Conservation (phyloP, 2,888 invertebrate species). For the Dasypolia templi region DNA sequence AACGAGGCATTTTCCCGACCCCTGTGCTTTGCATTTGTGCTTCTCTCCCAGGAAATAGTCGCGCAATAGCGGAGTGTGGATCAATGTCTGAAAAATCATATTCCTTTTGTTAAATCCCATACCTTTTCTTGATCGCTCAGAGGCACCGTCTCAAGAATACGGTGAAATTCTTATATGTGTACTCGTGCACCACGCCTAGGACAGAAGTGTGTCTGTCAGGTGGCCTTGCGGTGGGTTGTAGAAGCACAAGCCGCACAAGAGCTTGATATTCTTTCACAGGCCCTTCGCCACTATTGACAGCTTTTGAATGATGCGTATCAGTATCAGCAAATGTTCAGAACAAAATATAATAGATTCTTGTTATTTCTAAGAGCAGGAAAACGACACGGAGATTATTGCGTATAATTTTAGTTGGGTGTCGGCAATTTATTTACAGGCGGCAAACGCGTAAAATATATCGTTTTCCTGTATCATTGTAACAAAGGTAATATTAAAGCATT, state of each 20-base stretch:
- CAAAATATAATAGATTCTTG: background rate
- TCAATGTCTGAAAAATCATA: slow-evolving; percentile 92
- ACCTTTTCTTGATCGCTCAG: background rate
- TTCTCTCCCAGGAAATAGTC: slow-evolving; percentile 98
- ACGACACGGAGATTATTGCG: background rate
- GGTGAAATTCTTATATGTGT: too few species aligned
- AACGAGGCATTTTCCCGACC: slow-evolving; percentile 96
- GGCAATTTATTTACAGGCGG: slow-evolving; percentile 9
- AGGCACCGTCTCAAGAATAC: background rate
- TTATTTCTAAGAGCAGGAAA: background rate
- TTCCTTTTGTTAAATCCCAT: background rate
- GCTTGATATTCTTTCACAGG: slow-evolving; percentile 2
- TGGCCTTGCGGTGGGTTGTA: slow-evolving; percentile 13
- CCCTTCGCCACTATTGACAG: background rate
- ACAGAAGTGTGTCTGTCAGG: background rate
- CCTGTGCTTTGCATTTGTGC: slow-evolving; percentile 94
- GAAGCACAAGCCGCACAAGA: background rate
- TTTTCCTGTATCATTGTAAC: slow-evolving; percentile 43
- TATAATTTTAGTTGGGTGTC: slow-evolving; percentile 10
- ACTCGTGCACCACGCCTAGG: background rate
- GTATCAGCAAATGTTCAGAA: background rate
- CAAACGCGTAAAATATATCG: slow-evolving; percentile 25
- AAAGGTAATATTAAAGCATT: slow-evolving; percentile 21
- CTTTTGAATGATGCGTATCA: background rate
- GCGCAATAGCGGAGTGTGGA: slow-evolving; percentile 97